These are phyloP conservation scores for Planococcus citri DNA, from an alignment of 1,140 invertebrate genomes.

Conservation along the genomic window DNA sequence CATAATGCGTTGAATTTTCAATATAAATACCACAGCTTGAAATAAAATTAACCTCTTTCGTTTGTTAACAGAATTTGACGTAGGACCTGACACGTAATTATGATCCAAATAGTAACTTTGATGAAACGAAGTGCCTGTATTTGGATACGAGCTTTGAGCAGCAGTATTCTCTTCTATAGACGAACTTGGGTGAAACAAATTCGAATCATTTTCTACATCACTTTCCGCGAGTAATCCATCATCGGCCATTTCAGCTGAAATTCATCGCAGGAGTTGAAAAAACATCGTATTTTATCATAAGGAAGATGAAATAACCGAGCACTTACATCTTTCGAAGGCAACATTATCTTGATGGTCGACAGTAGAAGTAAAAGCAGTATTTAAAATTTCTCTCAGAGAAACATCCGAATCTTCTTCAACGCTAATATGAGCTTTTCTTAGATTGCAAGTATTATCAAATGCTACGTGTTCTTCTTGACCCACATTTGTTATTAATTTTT, in stretches of 20 bases:
- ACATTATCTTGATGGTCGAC: constrained; percentile 5
- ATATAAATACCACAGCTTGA: no score
- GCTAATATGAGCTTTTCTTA: constrained; percentile 1
- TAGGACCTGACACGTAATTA: neutral
- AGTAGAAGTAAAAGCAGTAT: constrained; percentile 7
- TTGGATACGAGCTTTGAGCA: neutral
- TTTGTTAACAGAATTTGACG: neutral
- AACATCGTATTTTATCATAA: neutral
- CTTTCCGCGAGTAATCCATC: constrained; percentile 9
- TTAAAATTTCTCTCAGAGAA: constrained; percentile 10
- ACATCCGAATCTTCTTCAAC: constrained; percentile 12
- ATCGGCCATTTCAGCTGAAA: constrained; percentile 11
- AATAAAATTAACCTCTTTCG: neutral
- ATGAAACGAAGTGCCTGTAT: neutral
- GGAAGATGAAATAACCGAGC: neutral
- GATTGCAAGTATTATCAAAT: neutral
- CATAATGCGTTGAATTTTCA: no score
- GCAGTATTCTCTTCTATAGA: neutral
- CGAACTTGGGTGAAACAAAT: neutral
- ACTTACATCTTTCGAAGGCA: constrained; percentile 15
- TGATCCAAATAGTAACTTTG: constrained; percentile 3
- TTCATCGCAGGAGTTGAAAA: neutral
- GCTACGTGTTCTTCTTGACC: constrained; percentile 11
- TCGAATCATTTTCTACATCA: neutral
- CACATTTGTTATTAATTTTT: constrained; percentile 17